Base-by-base conservation (phyloP, 92 coral and sea anemone species). In the Epizoanthus rinbou region DNA sequence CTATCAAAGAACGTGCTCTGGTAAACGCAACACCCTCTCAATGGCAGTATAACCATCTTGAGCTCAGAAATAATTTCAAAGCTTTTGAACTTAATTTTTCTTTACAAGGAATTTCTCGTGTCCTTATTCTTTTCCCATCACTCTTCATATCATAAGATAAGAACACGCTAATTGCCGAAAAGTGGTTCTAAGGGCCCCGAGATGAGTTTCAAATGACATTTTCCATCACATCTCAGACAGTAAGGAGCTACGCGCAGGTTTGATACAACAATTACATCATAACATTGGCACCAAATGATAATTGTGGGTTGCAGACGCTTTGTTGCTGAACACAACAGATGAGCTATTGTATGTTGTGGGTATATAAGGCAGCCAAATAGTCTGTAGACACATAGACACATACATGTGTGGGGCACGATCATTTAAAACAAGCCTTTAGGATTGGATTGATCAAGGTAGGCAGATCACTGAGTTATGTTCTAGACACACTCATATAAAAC, bases 131-230 rank as follows among this genome's bases (percentile, higher is more conserved):
- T 39, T 78, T 62, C 82, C 28, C 58, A 78, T 78, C 82, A 78
- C 57, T 78, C 82, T 63, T 78, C 71, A 63, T 62, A 78, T 60
- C 71, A 13, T 21, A 43, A 78, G 82, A 78, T 78, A 78, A 78
- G 82, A 78, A 78, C 57, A 58, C 43, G 82, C 72, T 78, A 62
- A 78, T 69, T 78, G 72, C 68, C 21, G 41, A 78, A 63, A 35
- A 78, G 21, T 78, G 64, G 17, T 57, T 59, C 62, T 43, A 60
- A 8, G 70, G 6, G 22, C 45, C 82, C 82, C 52, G 47, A 63
- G 82, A 78, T 78, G 82, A 78, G 82, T 41, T 78, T 78, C 82
- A 78, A 78, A 78, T 78, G 72, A 78, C 82, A 78, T 41, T 62
- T 78, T 78, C 82, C 82, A 78, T 78, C 82, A 78, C 57, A 78